Base-by-base conservation (phyloP, 2,797 vertebrate genomes). In the Myiothlypis chrysogaster region DNA sequence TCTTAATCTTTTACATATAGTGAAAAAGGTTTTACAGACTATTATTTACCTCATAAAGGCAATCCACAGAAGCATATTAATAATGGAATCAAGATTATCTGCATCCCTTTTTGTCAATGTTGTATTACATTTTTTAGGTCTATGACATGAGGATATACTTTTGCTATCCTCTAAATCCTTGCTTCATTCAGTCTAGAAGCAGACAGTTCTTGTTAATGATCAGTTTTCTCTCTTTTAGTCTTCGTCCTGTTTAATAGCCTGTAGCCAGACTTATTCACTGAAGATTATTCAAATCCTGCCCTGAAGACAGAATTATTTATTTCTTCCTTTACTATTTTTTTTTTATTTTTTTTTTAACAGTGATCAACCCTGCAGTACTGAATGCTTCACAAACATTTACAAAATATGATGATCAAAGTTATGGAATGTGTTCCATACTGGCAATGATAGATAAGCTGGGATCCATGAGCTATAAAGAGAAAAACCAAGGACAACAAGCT, bases 271-370 rank as follows among this genome's bases (percentile, higher is more conserved):
- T 82, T 89, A 55, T 66, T 82, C 77, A 79, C 46, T 81, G 52
- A 76, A 82, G 59, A 84, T 89, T 87, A 87, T 87, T 87, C 63
- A 89, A 92, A 95, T 89, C 43, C 35, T 87, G 39, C 66, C 66
- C 59, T 72, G 22, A 95, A 84, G 73, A 88, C 17, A 86, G 53
- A 88, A 71, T 90, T 95, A 59, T 86, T 93, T 88, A 73, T 91
- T 94, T 95, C 30, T 86, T 79, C n/a, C 5, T 28, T n/a, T n/a
- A n/a, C n/a, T n/a, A n/a, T n/a, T 22, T 28, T 52, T 52, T 78
- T 46, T 8, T 35, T 35, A 9, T 35, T 24, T 22, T 15, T 56
- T 55, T 10, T 34, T 27, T 1, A 4, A 14, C 32, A 53, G 15
- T 6, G 10, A 86, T 83, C 83, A 53, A 71, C 32, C 18, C 39